These are phyloP conservation scores for Drosophila atripex DNA, from an alignment of 2,888 invertebrate species.

Conservation along the genomic window DNA sequence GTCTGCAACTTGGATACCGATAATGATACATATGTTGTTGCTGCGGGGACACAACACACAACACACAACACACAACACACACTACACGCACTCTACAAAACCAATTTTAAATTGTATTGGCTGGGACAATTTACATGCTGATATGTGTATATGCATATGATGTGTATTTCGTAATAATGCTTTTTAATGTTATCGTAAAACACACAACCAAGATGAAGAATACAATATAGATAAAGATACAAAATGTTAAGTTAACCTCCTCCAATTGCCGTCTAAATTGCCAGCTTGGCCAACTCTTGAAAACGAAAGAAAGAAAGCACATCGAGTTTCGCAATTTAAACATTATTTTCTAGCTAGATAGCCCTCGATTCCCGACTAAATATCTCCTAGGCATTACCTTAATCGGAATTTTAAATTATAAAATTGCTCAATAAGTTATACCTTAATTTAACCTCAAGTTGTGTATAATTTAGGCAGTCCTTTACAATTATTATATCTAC, in stretches of 20 bases:
- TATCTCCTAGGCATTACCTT: background rate
- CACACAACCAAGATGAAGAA: background rate
- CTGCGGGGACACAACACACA: conserved; percentile 9
- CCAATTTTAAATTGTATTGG: conserved; percentile 54
- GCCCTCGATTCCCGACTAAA: background rate
- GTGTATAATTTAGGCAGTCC: background rate
- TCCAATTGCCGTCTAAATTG: background rate
- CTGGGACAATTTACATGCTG: conserved; percentile 26
- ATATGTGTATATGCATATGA: conserved; percentile 17
- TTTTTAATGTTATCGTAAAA: conserved; percentile 37
- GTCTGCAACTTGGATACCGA: conserved; percentile 25
- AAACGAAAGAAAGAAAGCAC: conserved; percentile 3
- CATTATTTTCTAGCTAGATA: background rate
- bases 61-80: conserved; percentile 13
- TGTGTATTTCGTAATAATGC: conserved; percentile 13
- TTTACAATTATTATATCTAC: conserved; percentile 1
- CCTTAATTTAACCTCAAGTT: conserved; percentile 10
- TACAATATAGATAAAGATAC: conserved; percentile 7
- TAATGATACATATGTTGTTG: conserved; percentile 24
- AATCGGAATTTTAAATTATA: background rate
- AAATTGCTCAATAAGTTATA: conserved; percentile 6
- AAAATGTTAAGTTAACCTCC: background rate
- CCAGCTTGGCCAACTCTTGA: background rate
- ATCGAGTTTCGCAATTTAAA: conserved; percentile 1
- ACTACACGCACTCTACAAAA: conserved; percentile 20